Conservation (phyloP, 2,797 vertebrate species). For the Acanthopagrus latus region DNA sequence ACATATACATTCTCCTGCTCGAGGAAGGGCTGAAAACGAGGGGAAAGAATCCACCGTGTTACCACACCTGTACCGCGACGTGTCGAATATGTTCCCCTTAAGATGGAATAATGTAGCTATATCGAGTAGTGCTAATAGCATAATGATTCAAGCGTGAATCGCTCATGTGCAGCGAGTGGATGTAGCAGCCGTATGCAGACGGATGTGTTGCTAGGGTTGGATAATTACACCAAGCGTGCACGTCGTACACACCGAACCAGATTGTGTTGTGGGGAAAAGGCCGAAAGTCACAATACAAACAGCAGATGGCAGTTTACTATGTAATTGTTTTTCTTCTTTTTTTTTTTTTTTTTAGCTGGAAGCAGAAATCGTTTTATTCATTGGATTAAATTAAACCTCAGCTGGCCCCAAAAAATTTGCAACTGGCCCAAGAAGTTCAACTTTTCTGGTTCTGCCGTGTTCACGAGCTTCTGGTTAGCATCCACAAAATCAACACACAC, state of each 20-base stretch:
- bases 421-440: neutral
- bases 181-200: slow-evolving; percentile 8
- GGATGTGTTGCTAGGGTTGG: neutral
- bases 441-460: neutral
- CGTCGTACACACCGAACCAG: neutral
- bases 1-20: slow-evolving; percentile 30
- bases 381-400: slow-evolving; percentile 2
- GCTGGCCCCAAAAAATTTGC: neutral
- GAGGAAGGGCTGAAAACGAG: slow-evolving; percentile 32
- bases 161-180: slow-evolving; percentile 1
- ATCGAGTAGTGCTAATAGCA: slow-evolving; percentile 16
- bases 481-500: neutral
- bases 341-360: neutral
- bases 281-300: slow-evolving; percentile 23
- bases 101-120: slow-evolving; percentile 12
- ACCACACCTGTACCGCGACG: slow-evolving; percentile 9
- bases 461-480: neutral
- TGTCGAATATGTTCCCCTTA: slow-evolving; percentile 8
- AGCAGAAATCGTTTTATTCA: neutral
- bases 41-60: slow-evolving; percentile 1
- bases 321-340: neutral
- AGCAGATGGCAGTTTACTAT: slow-evolving; percentile 14
- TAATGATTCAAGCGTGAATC: slow-evolving; percentile 20
- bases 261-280: slow-evolving; percentile 16
- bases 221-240: slow-evolving; percentile 21